Evolutionary conservation across 1,140 invertebrate genomes (phyloP).

Genomic region (Pararge aegeria): DNA sequence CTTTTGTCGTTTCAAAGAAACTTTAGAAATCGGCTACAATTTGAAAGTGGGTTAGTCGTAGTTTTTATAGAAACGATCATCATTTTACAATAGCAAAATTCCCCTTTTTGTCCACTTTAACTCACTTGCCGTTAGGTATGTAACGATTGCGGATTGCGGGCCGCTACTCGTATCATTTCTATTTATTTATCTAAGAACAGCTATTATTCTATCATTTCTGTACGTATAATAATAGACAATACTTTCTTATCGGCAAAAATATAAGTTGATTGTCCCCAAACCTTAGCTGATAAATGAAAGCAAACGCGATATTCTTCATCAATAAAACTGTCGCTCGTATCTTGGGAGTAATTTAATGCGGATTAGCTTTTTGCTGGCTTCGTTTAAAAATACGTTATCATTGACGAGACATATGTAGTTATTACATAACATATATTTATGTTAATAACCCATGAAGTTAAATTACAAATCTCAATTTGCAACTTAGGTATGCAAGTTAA

Average conservation of each 20-base stretch:
- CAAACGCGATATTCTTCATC: background rate
- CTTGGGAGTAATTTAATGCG: background rate
- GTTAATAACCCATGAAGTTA: too few relatives aligned
- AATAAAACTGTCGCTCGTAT: background rate
- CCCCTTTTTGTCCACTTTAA: conserved; percentile 30
- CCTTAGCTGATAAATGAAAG: background rate
- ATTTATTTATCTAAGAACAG: conserved; percentile 18
- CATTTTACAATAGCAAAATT: conserved; percentile 33
- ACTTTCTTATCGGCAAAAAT: conserved; percentile 3
- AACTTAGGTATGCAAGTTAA: too few relatives aligned
- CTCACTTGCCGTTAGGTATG: conserved; percentile 26
- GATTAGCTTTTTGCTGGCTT: background rate
- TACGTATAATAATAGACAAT: conserved; percentile 10
- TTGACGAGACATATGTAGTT: too few relatives aligned
- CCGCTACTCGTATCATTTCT: conserved; percentile 8
- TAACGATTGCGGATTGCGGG: conserved; percentile 16
- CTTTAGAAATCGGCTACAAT: conserved; percentile 33
- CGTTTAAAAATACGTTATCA: too few relatives aligned
- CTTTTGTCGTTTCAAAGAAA: conserved; percentile 20
- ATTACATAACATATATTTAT: too few relatives aligned
- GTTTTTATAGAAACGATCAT: conserved; percentile 35
- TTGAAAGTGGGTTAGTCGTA: conserved; percentile 38
- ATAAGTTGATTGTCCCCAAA: conserved; percentile 7
- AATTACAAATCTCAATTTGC: too few relatives aligned
- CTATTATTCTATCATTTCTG: conserved; percentile 18